Evolutionary conservation across 92 coral and sea anemone species (phyloP).

Genomic region (Isaurus tuberculatus): DNA sequence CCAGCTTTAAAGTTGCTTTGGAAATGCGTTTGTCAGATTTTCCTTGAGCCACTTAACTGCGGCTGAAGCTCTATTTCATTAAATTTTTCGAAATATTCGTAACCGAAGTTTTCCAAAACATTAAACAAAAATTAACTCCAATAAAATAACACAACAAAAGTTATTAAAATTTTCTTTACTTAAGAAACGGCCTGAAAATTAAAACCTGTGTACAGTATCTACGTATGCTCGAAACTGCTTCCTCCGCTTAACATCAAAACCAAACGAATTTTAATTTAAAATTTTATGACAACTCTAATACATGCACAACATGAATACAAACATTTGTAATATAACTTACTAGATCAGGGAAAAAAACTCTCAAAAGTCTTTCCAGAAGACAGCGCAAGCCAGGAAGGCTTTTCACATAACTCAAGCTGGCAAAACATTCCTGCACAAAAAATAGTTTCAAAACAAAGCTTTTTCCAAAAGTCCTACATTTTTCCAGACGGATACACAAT

Average conservation of each 20-base stretch:
- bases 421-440: constrained; percentile 40
- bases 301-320: constrained; percentile 1
- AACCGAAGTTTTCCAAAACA: neutral
- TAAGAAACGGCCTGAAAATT: no score
- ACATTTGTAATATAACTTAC: constrained; percentile 59
- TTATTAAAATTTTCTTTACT: neutral
- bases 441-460: neutral
- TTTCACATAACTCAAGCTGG: constrained; percentile 69
- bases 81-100: no score
- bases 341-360: constrained; percentile 74
- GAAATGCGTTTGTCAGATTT: no score
- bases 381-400: constrained; percentile 59
- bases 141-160: neutral
- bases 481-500: neutral
- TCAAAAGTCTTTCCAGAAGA: constrained; percentile 77
- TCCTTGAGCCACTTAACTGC: no score
- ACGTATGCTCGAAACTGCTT: neutral
- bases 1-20: no score
- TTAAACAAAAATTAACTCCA: neutral
- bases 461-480: neutral
- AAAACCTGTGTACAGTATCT: no score
- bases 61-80: no score
- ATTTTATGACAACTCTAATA: neutral
- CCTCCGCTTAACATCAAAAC: neutral
- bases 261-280: neutral